These are phyloP conservation scores for Oreocharis arfaki DNA, from an alignment of 2,113 vertebrate genomes.

Conservation along the genomic window DNA sequence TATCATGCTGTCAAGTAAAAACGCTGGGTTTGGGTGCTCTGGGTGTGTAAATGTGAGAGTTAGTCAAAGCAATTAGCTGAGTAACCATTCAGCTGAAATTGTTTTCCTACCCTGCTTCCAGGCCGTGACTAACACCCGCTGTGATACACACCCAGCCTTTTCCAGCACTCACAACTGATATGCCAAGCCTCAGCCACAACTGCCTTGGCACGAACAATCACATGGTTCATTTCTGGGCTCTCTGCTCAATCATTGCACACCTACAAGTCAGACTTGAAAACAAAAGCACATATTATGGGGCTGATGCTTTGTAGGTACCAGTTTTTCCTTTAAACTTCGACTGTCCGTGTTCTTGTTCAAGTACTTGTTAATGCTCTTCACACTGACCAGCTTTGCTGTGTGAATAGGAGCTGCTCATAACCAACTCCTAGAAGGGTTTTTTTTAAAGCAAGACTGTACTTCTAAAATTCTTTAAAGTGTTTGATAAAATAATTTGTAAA, in stretches of 20 bases:
- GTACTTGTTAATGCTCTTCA: background rate
- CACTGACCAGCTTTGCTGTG: background rate
- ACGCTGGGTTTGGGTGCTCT: background rate
- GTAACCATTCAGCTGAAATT: background rate
- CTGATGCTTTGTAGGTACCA: background rate
- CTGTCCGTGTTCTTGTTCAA: background rate
- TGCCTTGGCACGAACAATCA: background rate
- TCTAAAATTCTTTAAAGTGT: background rate
- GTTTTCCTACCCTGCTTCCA: slow-evolving; percentile 15
- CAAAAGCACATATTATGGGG: background rate
- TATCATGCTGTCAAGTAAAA: background rate
- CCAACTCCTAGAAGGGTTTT: background rate
- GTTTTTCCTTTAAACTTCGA: background rate
- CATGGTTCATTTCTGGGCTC: background rate
- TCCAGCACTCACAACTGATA: background rate
- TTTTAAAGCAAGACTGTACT: background rate
- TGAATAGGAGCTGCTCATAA: background rate
- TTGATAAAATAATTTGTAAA: background rate
- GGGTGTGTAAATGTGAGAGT: slow-evolving; percentile 1
- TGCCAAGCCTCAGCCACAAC: background rate
- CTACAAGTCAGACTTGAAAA: background rate
- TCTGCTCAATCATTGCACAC: background rate
- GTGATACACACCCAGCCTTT: slow-evolving; percentile 20
- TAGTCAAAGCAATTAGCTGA: slow-evolving; percentile 46
- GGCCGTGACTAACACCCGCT: background rate